These are phyloP conservation scores for Trissolcus brochymenae DNA, from an alignment of 2,888 invertebrate genomes.

Conservation along the genomic window DNA sequence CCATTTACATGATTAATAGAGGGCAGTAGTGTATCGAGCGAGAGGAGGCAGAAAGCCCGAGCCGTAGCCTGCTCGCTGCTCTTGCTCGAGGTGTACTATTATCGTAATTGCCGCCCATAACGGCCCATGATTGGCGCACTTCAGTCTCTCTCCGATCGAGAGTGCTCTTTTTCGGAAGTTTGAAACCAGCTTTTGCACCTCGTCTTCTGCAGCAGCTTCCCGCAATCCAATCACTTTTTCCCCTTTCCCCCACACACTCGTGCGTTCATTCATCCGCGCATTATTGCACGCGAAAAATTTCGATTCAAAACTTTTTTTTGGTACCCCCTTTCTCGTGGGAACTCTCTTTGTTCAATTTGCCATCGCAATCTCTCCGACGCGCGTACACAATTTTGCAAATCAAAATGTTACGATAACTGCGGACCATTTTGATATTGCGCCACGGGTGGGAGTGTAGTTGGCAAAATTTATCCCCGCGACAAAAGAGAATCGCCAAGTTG, in stretches of 20 bases:
- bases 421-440: slow-evolving; percentile 17
- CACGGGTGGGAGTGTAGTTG: not conserved
- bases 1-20: slow-evolving; percentile 75
- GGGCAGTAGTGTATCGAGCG: slow-evolving; percentile 67
- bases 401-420: not conserved
- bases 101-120: slow-evolving; percentile 75
- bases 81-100: slow-evolving; percentile 71
- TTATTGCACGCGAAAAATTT: slow-evolving; percentile 44
- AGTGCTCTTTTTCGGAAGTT: slow-evolving; percentile 71
- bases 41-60: slow-evolving; percentile 43
- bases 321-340: not conserved
- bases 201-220: slow-evolving; percentile 53
- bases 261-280: slow-evolving; percentile 49
- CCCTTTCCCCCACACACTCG: slow-evolving; percentile 3
- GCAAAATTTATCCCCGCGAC: slow-evolving; percentile 29
- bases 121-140: slow-evolving; percentile 71
- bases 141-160: slow-evolving; percentile 65
- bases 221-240: slow-evolving; percentile 56
- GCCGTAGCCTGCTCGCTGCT: slow-evolving; percentile 48
- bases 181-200: slow-evolving; percentile 61
- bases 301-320: slow-evolving; percentile 44
- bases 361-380: too few relatives aligned
- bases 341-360: too few relatives aligned
- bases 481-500: slow-evolving; percentile 27
- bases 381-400: too few relatives aligned